phyloP scores from a whole-genome alignment of 2,888 invertebrate species.

The Amphipoea oculea region DNA sequence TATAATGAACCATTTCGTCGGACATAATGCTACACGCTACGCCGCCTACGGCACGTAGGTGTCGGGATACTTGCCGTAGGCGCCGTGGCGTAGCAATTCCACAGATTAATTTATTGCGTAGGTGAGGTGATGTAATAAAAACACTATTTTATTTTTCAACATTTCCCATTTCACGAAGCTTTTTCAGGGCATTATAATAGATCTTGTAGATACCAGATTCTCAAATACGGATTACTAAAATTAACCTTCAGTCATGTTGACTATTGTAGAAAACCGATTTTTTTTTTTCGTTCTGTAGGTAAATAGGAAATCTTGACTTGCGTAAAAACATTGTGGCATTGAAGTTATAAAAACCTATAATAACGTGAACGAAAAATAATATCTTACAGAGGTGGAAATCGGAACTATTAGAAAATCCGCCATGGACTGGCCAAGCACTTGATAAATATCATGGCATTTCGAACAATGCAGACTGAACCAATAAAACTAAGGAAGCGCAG shows the following conservation, averaged over 20 bases:
- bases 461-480: constrained; percentile 1
- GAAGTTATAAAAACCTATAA: not conserved
- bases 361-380: not conserved
- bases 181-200: not conserved
- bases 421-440: not conserved
- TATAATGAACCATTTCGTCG: not conserved
- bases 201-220: not conserved
- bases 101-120: constrained; percentile 23
- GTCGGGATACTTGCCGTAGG: not conserved
- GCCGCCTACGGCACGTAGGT: constrained; percentile 2
- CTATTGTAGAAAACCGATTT: not conserved
- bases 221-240: not conserved
- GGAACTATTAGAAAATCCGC: not conserved
- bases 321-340: not conserved
- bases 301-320: not conserved
- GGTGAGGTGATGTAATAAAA: constrained; percentile 8
- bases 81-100: not conserved
- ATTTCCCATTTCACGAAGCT: not conserved
- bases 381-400: not conserved
- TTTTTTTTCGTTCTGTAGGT: no score
- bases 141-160: not conserved
- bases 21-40: not conserved
- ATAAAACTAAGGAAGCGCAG: not conserved
- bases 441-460: constrained; percentile 13
- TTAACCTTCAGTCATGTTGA: not conserved